phyloP scores from a whole-genome alignment of 2,113 vertebrate species.

The Pygathrix nemaeus region DNA sequence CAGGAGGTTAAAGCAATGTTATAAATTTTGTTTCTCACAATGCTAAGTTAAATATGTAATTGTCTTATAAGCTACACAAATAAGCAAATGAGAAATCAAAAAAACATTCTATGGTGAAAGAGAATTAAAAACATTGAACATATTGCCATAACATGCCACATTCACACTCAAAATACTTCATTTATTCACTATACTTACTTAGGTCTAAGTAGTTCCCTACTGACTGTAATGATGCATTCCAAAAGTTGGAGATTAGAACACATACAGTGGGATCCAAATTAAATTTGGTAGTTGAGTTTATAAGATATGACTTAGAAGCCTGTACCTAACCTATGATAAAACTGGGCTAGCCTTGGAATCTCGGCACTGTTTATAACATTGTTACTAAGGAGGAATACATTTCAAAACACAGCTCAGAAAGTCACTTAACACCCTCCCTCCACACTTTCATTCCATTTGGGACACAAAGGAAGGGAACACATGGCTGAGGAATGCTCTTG shows the following conservation, averaged over 20 bases:
- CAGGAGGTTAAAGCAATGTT: constrained; percentile 25
- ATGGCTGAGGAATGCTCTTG: background rate
- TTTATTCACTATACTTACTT: background rate
- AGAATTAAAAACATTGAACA: constrained; percentile 41
- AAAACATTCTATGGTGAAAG: background rate
- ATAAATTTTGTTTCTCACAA: constrained; percentile 19
- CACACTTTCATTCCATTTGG: background rate
- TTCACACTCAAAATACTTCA: background rate
- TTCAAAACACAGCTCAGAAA: background rate
- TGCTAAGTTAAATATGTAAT: constrained; percentile 34
- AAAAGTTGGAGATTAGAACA: background rate
- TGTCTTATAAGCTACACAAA: background rate
- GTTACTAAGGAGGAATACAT: background rate
- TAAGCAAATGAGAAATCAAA: constrained; percentile 24
- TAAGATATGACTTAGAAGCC: background rate
- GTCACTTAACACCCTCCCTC: background rate
- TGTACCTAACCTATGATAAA: background rate
- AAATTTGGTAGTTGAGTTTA: background rate
- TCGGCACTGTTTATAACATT: background rate
- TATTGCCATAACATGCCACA: background rate
- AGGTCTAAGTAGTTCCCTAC: background rate
- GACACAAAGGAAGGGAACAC: background rate
- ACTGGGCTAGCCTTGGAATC: background rate
- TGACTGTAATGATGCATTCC: background rate
- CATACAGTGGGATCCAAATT: background rate